Conservation (phyloP, 2,113 vertebrate genomes). For the Dipodomys ordii region DNA sequence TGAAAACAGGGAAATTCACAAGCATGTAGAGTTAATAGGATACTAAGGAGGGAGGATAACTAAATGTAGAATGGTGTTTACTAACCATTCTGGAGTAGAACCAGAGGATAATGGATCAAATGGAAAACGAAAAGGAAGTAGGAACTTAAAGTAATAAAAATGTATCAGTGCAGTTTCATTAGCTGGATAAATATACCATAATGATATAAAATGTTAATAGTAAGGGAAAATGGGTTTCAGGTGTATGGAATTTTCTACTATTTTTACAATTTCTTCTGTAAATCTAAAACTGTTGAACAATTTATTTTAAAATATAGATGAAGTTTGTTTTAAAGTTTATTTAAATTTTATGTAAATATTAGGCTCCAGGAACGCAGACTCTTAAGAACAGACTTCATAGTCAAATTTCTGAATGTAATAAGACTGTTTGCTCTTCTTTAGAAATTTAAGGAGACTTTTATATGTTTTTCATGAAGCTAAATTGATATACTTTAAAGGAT, state of each 20-base stretch:
- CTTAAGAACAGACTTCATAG: background rate
- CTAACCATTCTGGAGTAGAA: background rate
- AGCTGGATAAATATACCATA: background rate
- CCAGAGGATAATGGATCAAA: too few relatives aligned
- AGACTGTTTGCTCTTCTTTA: background rate
- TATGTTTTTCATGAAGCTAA: constrained; percentile 18
- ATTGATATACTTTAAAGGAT: background rate
- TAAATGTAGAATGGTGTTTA: background rate
- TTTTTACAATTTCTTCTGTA: background rate
- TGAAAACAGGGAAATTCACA: background rate
- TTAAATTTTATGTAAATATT: constrained; percentile 17
- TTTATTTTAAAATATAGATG: background rate
- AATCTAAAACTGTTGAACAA: constrained; percentile 2
- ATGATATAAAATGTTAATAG: background rate
- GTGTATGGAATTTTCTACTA: background rate
- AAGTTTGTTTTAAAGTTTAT: background rate
- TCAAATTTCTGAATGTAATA: background rate
- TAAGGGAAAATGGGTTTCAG: background rate
- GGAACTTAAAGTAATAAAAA: background rate
- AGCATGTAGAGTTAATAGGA: background rate
- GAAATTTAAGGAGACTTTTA: background rate
- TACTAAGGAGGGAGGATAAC: background rate
- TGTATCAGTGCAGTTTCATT: background rate
- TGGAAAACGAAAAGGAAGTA: background rate
- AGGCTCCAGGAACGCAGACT: background rate